A percentile compares a stretch with the other conserved stretches of the same genome.
phyloP scores from a whole-genome alignment of 2,888 invertebrate species.

The Mylabris sibirica region DNA sequence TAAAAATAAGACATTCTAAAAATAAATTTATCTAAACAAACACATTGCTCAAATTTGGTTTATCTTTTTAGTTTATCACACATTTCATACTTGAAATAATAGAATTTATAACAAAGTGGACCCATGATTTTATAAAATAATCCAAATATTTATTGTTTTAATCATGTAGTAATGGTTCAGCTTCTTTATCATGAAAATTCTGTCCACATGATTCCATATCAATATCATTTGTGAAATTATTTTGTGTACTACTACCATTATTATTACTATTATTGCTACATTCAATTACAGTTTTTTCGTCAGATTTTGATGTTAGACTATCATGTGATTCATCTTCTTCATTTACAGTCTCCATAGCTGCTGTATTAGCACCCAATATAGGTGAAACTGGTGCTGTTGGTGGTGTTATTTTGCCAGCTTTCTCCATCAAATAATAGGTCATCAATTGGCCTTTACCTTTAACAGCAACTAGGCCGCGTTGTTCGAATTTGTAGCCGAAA shows the following conservation, averaged over 20 bases:
- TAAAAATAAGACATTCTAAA: background rate
- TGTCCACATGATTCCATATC: constrained; percentile 48
- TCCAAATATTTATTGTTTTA: constrained; percentile 32
- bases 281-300: constrained; percentile 58
- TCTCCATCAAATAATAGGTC: constrained; percentile 88
- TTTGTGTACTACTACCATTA: constrained; percentile 49
- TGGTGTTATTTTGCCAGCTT: constrained; percentile 60
- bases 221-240: constrained; percentile 51
- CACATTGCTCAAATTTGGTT: background rate
- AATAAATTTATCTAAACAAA: background rate
- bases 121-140: constrained; percentile 18
- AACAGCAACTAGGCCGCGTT: constrained; percentile 92
- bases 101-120: constrained; percentile 12
- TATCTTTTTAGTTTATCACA: constrained; percentile 15
- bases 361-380: constrained; percentile 43
- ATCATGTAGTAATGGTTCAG: constrained; percentile 52
- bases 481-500: constrained; percentile 93
- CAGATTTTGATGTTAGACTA: constrained; percentile 57
- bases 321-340: constrained; percentile 61
- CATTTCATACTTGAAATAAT: background rate
- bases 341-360: constrained; percentile 59
- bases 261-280: constrained; percentile 48
- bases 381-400: constrained; percentile 58
- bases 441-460: constrained; percentile 97
- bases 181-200: constrained; percentile 50